These are phyloP conservation scores for Diaperis boleti DNA, from an alignment of 2,888 invertebrate species.

Conservation along the genomic window DNA sequence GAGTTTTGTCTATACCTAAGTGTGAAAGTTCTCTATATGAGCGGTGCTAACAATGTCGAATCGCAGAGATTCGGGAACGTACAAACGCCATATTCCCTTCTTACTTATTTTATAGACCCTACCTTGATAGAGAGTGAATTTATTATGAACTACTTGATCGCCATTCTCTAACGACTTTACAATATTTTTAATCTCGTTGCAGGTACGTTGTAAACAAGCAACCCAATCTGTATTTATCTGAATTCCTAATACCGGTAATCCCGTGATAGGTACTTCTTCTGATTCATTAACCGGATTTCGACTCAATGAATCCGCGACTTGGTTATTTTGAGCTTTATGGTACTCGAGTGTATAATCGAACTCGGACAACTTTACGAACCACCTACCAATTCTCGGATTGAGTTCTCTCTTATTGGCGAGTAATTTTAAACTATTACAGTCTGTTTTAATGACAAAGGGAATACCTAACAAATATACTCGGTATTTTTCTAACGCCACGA, in stretches of 20 bases:
- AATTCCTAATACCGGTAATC: too few species aligned
- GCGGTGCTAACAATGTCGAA: slow-evolving; percentile 19
- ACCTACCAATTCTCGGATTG: slow-evolving; percentile 53
- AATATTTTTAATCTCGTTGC: too few species aligned
- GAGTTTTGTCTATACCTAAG: slow-evolving; percentile 32
- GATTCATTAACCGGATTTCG: slow-evolving; percentile 46
- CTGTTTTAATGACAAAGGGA: slow-evolving; percentile 55
- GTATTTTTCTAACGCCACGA: slow-evolving; percentile 56
- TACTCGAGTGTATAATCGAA: slow-evolving; percentile 48
- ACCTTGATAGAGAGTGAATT: slow-evolving; percentile 13
- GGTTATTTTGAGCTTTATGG: slow-evolving; percentile 44
- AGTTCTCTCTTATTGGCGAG: slow-evolving; percentile 54
- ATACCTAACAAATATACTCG: slow-evolving; percentile 56
- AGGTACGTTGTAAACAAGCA: too few species aligned
- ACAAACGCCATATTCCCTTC: slow-evolving; percentile 28
- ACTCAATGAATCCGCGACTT: slow-evolving; percentile 50
- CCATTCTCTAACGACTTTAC: slow-evolving; percentile 41
- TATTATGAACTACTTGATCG: slow-evolving; percentile 33
- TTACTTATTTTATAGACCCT: slow-evolving; percentile 18
- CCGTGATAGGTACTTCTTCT: slow-evolving; percentile 33
- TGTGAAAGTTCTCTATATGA: slow-evolving; percentile 40
- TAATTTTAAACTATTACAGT: slow-evolving; percentile 56
- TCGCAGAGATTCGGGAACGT: slow-evolving; percentile 38
- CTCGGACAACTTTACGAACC: too few species aligned
- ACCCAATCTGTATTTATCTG: too few species aligned